Evolutionary conservation across 2,888 invertebrate genomes (phyloP), one percentile per base, ranked within the genome.

Genomic region (Drosophila ustulata): DNA sequence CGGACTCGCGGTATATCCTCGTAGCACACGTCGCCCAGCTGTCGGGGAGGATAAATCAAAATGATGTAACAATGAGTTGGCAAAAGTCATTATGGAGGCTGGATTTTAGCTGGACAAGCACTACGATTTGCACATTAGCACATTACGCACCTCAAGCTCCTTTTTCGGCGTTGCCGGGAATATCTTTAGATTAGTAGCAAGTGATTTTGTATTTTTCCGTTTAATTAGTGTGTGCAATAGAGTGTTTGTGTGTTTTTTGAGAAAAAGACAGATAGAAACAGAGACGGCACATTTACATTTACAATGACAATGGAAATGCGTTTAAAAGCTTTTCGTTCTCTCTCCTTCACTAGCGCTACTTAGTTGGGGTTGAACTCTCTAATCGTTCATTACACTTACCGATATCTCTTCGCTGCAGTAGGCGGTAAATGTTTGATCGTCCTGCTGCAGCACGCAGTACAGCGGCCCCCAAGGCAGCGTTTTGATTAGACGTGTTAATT

Each of bases 371-470:
- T 28, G 6, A 28, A 6, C 6, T 28, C 6, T 5, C 18, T n/a
- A n/a, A n/a, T 18, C 1, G 1, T 1, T 18, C 30, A 7, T 30
- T 30, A 30, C 95, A 94, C 95, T 94, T 90, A 95, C 95, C 91
- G 95, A 94, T 93, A 96, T 94, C 92, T 96, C 95, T 91, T 96
- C 96, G 88, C 94, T 95, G 80, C 95, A 93, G 92, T 95, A 95
- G 66, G 95, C 94, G 23, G 95, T 95, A 86, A 96, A 94, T 49
- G 95, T 95, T 90, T 95, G 94, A 85, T 95, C 95, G 90, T 95
- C 95, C 91, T 95, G 95, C 63, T 95, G 93, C 62, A 96, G 93
- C 32, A 96, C 95, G 91, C 95, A 95, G 92, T 95, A 96, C 2
- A 92, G 94, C 25, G 96, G 95, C 84, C 95, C 95, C 96, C 96